Percentiles rank a stretch among this genome's conserved stretches.
These are phyloP conservation scores for Dasyurus viverrinus DNA, from an alignment of 2,113 vertebrate species.

Conservation along the genomic window DNA sequence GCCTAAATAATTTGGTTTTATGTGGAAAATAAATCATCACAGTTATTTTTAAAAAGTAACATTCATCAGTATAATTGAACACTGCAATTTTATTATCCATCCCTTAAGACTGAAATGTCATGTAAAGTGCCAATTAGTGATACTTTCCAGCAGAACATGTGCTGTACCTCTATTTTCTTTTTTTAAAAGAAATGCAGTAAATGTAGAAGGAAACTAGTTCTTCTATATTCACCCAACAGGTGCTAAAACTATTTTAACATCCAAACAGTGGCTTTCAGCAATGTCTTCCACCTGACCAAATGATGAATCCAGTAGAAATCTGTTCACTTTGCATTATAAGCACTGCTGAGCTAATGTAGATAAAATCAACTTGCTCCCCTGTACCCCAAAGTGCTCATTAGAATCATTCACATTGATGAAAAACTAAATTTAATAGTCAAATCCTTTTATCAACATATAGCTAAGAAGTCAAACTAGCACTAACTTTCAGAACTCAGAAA, in stretches of 20 bases:
- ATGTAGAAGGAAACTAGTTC: neutral
- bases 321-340: neutral
- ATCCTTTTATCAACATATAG: neutral
- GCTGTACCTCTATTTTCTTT: neutral
- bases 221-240: neutral
- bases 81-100: slow-evolving; percentile 3
- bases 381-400: neutral
- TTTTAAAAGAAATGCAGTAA: neutral
- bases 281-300: neutral
- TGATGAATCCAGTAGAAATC: neutral
- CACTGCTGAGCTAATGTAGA: neutral
- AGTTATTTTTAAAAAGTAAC: neutral
- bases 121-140: neutral
- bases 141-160: neutral
- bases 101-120: neutral
- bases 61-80: neutral
- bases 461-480: neutral
- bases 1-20: neutral
- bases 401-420: neutral
- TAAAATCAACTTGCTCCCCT: neutral
- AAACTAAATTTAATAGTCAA: neutral
- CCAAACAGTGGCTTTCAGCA: neutral
- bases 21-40: neutral
- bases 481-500: neutral
- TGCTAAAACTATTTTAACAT: neutral